Base-by-base conservation (phyloP, 2,888 invertebrate genomes). In the Rotaria socialis region DNA sequence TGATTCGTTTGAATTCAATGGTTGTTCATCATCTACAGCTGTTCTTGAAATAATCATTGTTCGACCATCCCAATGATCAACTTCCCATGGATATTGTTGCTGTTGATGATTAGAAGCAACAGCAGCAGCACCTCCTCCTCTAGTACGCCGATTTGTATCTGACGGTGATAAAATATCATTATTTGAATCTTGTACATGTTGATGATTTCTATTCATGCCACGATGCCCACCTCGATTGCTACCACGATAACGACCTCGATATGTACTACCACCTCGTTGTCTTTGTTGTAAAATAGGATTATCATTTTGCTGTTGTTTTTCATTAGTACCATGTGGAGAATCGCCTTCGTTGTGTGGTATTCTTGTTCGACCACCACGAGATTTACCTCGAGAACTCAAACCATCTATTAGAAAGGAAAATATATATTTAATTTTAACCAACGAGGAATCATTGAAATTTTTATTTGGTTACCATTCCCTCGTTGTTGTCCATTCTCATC, bases 31-130 rank as follows among this genome's bases (percentile, higher is more conserved):
- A 47, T 80, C 47, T n/a, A n/a, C n/a, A 24, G 24, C 11, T 80
- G 47, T 47, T 47, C 80, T 47, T 47, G 43, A 43, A 47, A 16
- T 16, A 11, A 80, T 47, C 10, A 80, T 8, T 47, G 80, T 80
- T 80, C 47, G 47, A 47, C 80, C 80, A 47, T 80, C 47, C 80
- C 80, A 80, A 47, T 80, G 47, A 47, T 47, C 80, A 43, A 80
- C 43, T 11, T 80, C 80, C 22, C 43, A 80, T 47, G 2, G 10
- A 8, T 80, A 47, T 80, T 80, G 47, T 16, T 67, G 67, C 24
- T 27, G 35, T 67, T 35, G 35, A 16, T 16, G 4, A 52, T 3
- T 16, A 52, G 52, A 11, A 52, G 16, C 16, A 52, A 16, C 52
- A 52, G 67, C 14, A 27, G 27, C 27, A 11, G 14, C 14, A 67